Evolutionary conservation across 2,888 invertebrate species (phyloP).

Genomic region (Chrysolina haemoptera): DNA sequence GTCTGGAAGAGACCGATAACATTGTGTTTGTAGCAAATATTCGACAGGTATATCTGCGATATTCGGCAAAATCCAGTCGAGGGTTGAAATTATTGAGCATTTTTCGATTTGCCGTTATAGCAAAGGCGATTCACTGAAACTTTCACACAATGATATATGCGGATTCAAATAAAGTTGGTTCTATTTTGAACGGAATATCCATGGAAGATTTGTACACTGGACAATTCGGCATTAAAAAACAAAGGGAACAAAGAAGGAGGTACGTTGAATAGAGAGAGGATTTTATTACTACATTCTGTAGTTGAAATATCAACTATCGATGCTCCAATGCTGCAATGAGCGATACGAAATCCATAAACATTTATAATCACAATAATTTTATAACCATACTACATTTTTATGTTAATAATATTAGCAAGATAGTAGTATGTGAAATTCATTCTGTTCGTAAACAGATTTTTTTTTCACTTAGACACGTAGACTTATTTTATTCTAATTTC

Average conservation of each 20-base stretch:
- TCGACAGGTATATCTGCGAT: conserved; percentile 33
- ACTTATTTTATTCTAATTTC: too few species aligned
- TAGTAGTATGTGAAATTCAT: too few species aligned
- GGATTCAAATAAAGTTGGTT: background rate
- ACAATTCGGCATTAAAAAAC: background rate
- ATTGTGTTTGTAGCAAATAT: conserved; percentile 26
- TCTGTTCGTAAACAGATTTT: too few species aligned
- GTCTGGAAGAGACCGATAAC: conserved; percentile 55
- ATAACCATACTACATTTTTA: too few species aligned
- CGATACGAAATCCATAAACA: too few species aligned
- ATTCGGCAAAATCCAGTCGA: conserved; percentile 4
- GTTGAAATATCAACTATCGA: too few species aligned
- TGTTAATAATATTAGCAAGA: too few species aligned
- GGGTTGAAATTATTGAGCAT: conserved; percentile 14
- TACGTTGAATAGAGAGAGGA: too few species aligned
- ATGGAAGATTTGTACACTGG: background rate
- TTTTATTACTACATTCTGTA: too few species aligned
- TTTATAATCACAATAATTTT: too few species aligned
- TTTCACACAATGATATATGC: background rate
- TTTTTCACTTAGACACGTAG: too few species aligned
- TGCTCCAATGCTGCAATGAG: too few species aligned
- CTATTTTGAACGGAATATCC: background rate
- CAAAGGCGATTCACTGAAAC: conserved; percentile 21
- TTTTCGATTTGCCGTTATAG: conserved; percentile 21
- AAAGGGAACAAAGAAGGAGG: background rate